Evolutionary conservation across 35 echinoderm and acorn worm genomes (phyloP), one percentile per base, ranked within the genome.

Genomic region (Lytechinus variegatus): DNA sequence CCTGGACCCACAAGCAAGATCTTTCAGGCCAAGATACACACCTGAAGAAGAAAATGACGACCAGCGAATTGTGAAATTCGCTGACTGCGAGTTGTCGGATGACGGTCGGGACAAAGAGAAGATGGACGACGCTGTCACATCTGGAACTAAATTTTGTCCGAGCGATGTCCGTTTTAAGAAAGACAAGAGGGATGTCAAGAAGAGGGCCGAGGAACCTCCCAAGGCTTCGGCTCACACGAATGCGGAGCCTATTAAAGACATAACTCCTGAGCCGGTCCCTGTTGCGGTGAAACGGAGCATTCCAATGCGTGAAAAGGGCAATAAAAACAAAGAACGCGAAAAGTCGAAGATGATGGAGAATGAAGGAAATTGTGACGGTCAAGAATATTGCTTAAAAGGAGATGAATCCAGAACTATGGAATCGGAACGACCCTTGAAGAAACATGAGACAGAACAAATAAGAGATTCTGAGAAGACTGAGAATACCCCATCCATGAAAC

Each of bases 1-100:
- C 6, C 27, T 57, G 14, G 92, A 93, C 11, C 92, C 54, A 24
- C 28, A 57, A 54, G 53, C 92, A 54, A 33, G 92, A 93, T 57
- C 55, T 19, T 93, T 93, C 92, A 33, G 57, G 5, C 92, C 92
- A 19, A 93, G 28, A 44, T 44, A 90, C 88, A 90, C 29, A 33
- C 66, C 12, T 24, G 29, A 52, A 27, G 11, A 54, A 10, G 88
- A 55, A 21, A 93, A 93, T 55, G 92, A 11, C 1, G 55, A 54
- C 57, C 88, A 12, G n/a, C 52, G 66, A 24, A 79, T 79, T 79
- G 66, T 79, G 66, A 79, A 79, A 79, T 21, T 79, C n/a, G 66
- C 66, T 5, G 66, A 79, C n/a, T 24, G 66, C 21, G 66, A 79
- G 66, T 24, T 24, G 4, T 5, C 66, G 66, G 88, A 90, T 21